Percentiles rank a stretch among this genome's conserved stretches.
Evolutionary conservation across 2,888 invertebrate species (phyloP).

Genomic region (Anagyrus pseudococci): DNA sequence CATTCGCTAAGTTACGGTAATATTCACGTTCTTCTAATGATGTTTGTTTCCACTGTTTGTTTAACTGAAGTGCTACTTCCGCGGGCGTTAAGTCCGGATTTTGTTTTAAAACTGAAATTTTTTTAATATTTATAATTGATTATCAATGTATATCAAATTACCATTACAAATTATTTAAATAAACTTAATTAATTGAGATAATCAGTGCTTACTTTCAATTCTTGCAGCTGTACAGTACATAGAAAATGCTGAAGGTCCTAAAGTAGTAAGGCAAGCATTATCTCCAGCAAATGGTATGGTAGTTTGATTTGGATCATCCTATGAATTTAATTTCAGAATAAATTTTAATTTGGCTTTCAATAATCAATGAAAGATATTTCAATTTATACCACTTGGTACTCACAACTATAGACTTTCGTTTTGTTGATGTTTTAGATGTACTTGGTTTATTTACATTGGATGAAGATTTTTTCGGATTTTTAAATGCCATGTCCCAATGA

Average conservation of each 20-base stretch:
- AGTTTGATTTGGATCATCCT: slow-evolving; percentile 31
- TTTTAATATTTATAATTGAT: not conserved
- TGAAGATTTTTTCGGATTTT: slow-evolving; percentile 20
- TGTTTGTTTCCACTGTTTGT: slow-evolving; percentile 57
- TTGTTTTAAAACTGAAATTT: slow-evolving; percentile 48
- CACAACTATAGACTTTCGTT: not conserved
- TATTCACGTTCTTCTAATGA: slow-evolving; percentile 56
- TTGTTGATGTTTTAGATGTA: slow-evolving; percentile 6
- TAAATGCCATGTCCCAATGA: slow-evolving; percentile 21
- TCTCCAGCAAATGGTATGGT: slow-evolving; percentile 38
- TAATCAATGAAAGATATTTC: not conserved
- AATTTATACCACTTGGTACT: slow-evolving; percentile 1
- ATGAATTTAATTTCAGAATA: slow-evolving; percentile 4
- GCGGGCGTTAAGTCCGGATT: slow-evolving; percentile 54
- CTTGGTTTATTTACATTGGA: slow-evolving; percentile 9
- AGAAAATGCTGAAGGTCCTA: slow-evolving; percentile 47
- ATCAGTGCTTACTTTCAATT: slow-evolving; percentile 54
- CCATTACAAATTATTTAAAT: too few species aligned
- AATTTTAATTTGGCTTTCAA: not conserved
- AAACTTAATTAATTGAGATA: not conserved
- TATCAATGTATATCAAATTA: too few species aligned
- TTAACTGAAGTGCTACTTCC: slow-evolving; percentile 57
- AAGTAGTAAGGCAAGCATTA: slow-evolving; percentile 12
- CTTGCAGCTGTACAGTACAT: slow-evolving; percentile 56
- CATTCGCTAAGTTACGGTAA: slow-evolving; percentile 47